Evolutionary conservation across 2,113 vertebrate species (phyloP).

Genomic region (Hemiscyllium ocellatum): DNA sequence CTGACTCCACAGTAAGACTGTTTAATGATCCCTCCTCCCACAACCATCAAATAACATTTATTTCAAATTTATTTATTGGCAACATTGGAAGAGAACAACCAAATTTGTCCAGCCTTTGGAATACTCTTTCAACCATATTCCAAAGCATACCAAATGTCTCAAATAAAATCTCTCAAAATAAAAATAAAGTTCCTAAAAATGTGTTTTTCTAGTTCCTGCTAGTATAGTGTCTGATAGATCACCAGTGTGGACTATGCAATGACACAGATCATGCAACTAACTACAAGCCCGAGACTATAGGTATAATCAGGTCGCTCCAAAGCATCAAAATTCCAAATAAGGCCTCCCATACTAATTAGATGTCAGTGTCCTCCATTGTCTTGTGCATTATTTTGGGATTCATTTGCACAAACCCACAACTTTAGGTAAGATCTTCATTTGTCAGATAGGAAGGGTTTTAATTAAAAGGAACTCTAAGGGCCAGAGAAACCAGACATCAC

Average conservation of each 20-base stretch:
- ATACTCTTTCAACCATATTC: neutral
- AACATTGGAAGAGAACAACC: neutral
- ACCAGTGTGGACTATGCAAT: neutral
- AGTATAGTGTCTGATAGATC: neutral
- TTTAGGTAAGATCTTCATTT: neutral
- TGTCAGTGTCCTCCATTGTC: neutral
- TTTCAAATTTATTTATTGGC: neutral
- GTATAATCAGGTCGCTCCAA: neutral
- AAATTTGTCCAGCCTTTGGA: neutral
- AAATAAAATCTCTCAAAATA: neutral
- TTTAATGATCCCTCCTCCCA: neutral
- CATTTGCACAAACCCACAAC: neutral
- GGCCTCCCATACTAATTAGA: neutral
- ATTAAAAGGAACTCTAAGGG: neutral
- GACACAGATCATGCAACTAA: neutral
- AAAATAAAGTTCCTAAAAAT: neutral
- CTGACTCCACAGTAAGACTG: neutral
- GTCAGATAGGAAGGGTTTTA: neutral
- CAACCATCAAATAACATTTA: neutral
- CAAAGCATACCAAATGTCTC: neutral
- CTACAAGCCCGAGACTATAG: neutral
- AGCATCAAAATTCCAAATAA: neutral
- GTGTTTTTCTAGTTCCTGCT: neutral
- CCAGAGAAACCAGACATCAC: neutral
- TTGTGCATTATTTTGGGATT: neutral